These are phyloP conservation scores for Pteria penguin DNA, from an alignment of 2,888 invertebrate genomes.

Conservation along the genomic window DNA sequence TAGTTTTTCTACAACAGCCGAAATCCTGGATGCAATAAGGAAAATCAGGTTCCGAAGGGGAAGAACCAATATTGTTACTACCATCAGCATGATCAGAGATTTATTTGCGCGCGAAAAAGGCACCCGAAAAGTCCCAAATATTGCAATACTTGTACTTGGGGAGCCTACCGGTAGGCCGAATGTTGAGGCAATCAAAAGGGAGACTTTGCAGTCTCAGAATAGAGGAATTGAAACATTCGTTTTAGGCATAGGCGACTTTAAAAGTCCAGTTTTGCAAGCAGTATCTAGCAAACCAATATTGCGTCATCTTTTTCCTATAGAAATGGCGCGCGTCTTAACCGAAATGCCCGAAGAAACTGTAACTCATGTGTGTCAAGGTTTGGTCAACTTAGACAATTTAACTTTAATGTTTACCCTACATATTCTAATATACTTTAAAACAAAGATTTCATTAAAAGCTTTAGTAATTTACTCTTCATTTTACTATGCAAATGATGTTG, in stretches of 20 bases:
- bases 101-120: background rate
- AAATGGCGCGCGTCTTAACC: background rate
- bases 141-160: background rate
- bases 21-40: background rate
- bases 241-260: background rate
- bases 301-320: background rate
- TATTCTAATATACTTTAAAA: too few relatives aligned
- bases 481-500: too few relatives aligned
- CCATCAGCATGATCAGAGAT: background rate
- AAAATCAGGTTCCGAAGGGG: background rate
- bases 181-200: background rate
- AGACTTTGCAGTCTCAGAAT: background rate
- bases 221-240: constrained; percentile 1
- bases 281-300: background rate
- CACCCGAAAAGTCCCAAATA: background rate
- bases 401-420: too few relatives aligned
- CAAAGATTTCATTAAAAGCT: too few relatives aligned
- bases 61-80: background rate
- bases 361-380: constrained; percentile 16
- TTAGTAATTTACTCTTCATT: too few relatives aligned
- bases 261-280: background rate
- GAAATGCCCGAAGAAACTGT: constrained; percentile 9
- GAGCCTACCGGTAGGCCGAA: background rate
- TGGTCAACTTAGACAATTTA: too few relatives aligned
- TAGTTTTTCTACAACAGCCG: background rate